Percentiles rank a stretch among this genome's conserved stretches.
These are phyloP conservation scores for Hystrix brachyura DNA, from an alignment of 2,113 vertebrate genomes.

Conservation along the genomic window DNA sequence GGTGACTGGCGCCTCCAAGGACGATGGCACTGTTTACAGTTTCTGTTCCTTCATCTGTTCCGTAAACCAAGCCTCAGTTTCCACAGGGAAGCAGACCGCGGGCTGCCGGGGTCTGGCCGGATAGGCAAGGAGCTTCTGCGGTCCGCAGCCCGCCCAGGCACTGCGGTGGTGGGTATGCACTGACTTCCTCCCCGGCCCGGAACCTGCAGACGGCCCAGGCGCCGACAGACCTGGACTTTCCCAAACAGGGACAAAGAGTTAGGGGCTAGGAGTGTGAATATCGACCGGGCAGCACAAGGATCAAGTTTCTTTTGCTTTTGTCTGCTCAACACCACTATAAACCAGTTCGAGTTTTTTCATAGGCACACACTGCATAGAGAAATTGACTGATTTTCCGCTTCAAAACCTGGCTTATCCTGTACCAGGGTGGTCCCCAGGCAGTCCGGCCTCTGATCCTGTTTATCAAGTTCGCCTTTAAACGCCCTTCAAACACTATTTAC, in stretches of 20 bases:
- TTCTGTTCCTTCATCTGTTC: neutral
- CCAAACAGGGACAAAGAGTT: neutral
- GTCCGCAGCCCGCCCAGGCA: accelerated
- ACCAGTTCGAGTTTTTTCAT: neutral
- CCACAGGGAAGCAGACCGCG: neutral
- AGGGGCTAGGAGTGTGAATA: neutral
- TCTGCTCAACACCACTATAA: neutral
- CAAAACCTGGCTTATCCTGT: neutral
- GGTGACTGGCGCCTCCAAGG: accelerated
- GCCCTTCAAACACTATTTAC: slow-evolving; percentile 60
- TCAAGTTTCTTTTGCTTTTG: neutral
- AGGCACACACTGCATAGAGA: neutral
- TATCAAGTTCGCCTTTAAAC: neutral
- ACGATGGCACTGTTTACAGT: accelerated
- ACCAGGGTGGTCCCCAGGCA: slow-evolving; percentile 51
- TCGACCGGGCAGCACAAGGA: accelerated
- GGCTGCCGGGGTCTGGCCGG: neutral
- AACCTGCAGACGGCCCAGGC: neutral
- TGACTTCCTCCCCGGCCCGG: too few species aligned
- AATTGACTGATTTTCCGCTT: neutral
- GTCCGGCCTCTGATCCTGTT: neutral
- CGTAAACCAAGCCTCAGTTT: neutral
- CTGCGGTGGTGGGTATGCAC: accelerated
- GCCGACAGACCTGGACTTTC: neutral
- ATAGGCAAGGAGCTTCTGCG: accelerated